Evolutionary conservation across 37 sponge, comb jelly and placozoan genomes (phyloP).

Genomic region (Aphrocallistes beatrix): DNA sequence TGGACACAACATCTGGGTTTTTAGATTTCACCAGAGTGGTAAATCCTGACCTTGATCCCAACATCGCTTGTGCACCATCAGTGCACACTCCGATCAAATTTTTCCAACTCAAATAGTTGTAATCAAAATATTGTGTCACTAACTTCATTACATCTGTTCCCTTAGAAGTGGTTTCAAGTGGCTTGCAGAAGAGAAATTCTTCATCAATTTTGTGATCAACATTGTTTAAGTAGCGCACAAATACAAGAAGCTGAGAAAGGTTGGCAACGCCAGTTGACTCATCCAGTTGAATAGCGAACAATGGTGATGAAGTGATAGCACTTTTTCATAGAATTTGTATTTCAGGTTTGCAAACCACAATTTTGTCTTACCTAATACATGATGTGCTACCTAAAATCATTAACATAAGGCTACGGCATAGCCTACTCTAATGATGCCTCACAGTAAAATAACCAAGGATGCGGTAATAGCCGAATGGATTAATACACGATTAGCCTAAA

Average conservation of each 20-base stretch:
- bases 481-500: no score
- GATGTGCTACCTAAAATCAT: no score
- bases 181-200: neutral
- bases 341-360: no score
- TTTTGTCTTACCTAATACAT: no score
- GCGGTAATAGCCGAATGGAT: no score
- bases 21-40: neutral
- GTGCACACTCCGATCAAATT: neutral
- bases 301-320: no score
- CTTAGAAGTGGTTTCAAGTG: neutral
- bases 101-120: neutral
- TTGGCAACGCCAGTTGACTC: no score
- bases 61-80: neutral
- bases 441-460: no score
- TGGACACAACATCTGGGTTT: neutral
- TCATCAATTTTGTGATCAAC: neutral
- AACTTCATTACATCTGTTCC: neutral
- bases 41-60: neutral
- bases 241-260: neutral
- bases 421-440: no score
- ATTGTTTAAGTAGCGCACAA: neutral
- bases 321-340: no score
- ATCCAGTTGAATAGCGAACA: neutral
- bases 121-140: neutral
- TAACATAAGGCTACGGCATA: no score